These are phyloP conservation scores for Sitta europaea DNA, from an alignment of 2,113 vertebrate species.

Conservation along the genomic window DNA sequence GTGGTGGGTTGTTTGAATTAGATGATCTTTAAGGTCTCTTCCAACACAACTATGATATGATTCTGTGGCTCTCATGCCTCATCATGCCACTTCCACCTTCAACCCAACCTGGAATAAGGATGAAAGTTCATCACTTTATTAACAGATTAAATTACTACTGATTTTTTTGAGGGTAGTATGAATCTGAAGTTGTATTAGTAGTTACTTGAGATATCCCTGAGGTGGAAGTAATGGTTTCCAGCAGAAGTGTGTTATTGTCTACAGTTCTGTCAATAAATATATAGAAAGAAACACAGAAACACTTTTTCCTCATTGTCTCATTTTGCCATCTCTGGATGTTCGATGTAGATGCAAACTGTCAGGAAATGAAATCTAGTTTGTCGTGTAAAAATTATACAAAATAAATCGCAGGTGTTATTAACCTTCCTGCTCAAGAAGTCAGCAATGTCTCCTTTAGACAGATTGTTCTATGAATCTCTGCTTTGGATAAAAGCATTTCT, in stretches of 20 bases:
- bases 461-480: background rate
- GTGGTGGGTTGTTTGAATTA: background rate
- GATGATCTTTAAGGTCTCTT: background rate
- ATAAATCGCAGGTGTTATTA: background rate
- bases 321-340: background rate
- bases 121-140: background rate
- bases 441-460: background rate
- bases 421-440: background rate
- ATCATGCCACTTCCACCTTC: background rate
- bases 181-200: background rate
- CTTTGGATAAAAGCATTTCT: background rate
- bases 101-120: background rate
- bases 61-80: background rate
- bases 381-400: background rate
- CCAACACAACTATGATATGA: background rate
- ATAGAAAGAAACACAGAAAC: background rate
- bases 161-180: rapidly evolving
- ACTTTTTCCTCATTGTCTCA: background rate
- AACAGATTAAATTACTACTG: background rate
- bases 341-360: background rate
- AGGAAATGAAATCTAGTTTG: background rate
- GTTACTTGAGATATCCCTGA: background rate
- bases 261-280: background rate
- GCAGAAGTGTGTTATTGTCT: background rate
- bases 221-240: background rate